Base-by-base conservation (phyloP, 2,797 vertebrate species). In the Dipus sagitta region DNA sequence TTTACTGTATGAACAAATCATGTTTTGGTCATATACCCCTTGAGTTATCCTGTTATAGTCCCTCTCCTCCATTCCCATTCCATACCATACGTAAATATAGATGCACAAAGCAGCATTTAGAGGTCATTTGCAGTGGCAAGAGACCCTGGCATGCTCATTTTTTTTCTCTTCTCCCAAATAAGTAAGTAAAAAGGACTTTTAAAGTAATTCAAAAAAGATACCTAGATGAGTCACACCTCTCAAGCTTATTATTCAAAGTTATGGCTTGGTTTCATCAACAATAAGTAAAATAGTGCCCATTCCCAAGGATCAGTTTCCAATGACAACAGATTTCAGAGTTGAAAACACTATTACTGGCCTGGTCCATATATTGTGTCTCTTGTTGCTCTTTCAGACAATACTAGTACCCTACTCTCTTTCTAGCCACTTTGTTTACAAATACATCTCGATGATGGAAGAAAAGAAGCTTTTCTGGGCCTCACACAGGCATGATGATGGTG, bases 381-480 rank as follows among this genome's bases (percentile, higher is more conserved):
- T n/a, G 28, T 65, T 90, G 28, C 17, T 34, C 11, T 78, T 58
- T 88, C 4, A 42, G 32, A 4, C 6, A 85, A 30, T 47, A 64
- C 58, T 65, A 88, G 13, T 17, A 90, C 26, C 8, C 3, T 10
- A 7, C 52, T 52, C 5, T 90, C 28, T 84, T 58, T 1, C 71
- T 93, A 42, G 12, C 18, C 47, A 20, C 83, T 93, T n/a, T 62
- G 64, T 24, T 79, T 86, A 26, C n/a, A 67, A 88, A 84, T 21
- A 62, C 15, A 30, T 52, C 38, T 38, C 3, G 17, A 6, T 58
- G 76, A 79, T 58, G 68, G 21, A 34, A 42, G 18, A 12, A 21
- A 68, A 26, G 42, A 42, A 82, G 7, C 26, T 81, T 3, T 85
- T 82, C 20, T 64, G 5, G 18, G 65, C 0, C 5, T 30, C n/a